phyloP scores from a whole-genome alignment of 2,113 vertebrate genomes.

The Brachypodius melanocephalos region DNA sequence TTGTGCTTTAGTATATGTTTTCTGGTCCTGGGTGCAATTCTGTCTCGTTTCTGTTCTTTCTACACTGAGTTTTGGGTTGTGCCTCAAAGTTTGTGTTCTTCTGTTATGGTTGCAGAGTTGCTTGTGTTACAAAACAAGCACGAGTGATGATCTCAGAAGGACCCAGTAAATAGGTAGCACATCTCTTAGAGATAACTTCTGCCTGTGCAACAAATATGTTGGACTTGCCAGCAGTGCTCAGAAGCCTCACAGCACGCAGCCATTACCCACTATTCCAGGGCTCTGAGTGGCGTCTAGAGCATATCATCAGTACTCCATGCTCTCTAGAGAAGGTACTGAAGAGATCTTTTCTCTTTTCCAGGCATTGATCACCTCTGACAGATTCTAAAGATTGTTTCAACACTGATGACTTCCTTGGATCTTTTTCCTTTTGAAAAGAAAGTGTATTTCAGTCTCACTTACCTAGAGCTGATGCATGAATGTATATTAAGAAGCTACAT shows the following conservation, averaged over 20 bases:
- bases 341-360: neutral
- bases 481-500: neutral
- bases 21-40: neutral
- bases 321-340: neutral
- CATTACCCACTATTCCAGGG: neutral
- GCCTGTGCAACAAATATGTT: neutral
- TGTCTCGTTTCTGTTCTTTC: neutral
- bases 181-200: neutral
- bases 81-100: neutral
- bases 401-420: neutral
- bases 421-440: neutral
- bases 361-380: neutral
- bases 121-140: neutral
- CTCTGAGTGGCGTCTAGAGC: neutral
- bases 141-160: neutral
- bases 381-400: slow-evolving; percentile 14
- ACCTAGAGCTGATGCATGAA: neutral
- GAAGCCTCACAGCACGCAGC: neutral
- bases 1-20: neutral
- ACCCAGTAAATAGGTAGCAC: neutral
- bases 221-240: neutral
- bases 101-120: neutral
- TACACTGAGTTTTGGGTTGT: neutral
- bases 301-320: neutral
- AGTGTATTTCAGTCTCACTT: neutral